phyloP scores from a whole-genome alignment of 2,113 vertebrate species.

The Tinamus guttatus region DNA sequence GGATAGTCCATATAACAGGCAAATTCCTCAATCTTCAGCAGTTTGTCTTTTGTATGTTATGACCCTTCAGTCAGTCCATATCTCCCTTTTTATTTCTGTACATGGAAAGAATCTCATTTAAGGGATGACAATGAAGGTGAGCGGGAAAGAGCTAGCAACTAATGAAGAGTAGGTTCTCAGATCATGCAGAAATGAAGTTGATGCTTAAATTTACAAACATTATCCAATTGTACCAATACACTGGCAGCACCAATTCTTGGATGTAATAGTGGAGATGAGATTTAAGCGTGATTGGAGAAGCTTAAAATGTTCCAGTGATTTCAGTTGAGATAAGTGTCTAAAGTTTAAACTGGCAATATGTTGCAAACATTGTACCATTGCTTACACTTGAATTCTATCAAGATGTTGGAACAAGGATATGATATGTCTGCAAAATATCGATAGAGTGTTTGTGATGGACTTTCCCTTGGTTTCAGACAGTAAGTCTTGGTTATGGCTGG shows the following conservation, averaged over 20 bases:
- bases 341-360: background rate
- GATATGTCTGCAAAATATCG: background rate
- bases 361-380: background rate
- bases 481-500: background rate
- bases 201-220: background rate
- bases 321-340: background rate
- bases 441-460: background rate
- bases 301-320: background rate
- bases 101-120: background rate
- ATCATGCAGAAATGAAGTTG: background rate
- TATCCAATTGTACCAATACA: background rate
- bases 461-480: background rate
- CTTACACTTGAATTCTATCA: background rate
- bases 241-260: background rate
- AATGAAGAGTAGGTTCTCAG: background rate
- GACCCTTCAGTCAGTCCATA: background rate
- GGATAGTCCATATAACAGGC: background rate
- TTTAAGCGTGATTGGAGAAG: background rate
- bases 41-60: background rate
- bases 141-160: background rate
- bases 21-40: background rate
- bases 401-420: background rate
- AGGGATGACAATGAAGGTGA: background rate
- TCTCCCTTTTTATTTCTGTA: background rate
- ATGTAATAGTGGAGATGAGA: background rate